phyloP scores from a whole-genome alignment of 2,113 vertebrate species.

The Scartelaos histophorus region DNA sequence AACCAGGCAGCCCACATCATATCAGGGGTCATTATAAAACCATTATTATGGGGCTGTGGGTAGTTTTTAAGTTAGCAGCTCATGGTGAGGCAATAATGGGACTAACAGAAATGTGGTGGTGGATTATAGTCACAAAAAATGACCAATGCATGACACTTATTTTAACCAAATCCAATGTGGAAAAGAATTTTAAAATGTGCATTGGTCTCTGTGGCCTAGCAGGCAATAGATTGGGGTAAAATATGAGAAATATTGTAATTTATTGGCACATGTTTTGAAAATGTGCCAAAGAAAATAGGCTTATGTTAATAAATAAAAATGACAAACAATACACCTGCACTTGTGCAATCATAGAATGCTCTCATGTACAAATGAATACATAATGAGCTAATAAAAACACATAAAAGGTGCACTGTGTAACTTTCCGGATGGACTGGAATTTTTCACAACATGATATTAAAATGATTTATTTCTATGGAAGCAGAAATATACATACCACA shows the following conservation, averaged over 20 bases:
- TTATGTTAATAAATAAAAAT: too few relatives aligned
- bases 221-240: background rate
- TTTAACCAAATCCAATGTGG: background rate
- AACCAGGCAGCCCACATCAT: background rate
- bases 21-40: slow-evolving; percentile 11
- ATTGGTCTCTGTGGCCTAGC: background rate
- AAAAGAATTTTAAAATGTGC: background rate
- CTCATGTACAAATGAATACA: too few relatives aligned
- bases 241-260: background rate
- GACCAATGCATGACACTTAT: background rate
- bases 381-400: too few relatives aligned
- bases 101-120: background rate
- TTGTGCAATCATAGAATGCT: too few relatives aligned
- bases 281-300: too few relatives aligned
- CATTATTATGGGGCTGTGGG: slow-evolving; percentile 6
- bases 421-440: too few relatives aligned
- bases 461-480: too few relatives aligned
- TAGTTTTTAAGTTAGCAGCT: background rate
- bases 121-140: background rate
- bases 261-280: background rate
- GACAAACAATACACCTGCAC: too few relatives aligned
- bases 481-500: too few relatives aligned
- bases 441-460: too few relatives aligned
- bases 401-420: too few relatives aligned
- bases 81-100: slow-evolving; percentile 5